phyloP scores from a whole-genome alignment of 2,888 invertebrate genomes.

The Mamestra brassicae region DNA sequence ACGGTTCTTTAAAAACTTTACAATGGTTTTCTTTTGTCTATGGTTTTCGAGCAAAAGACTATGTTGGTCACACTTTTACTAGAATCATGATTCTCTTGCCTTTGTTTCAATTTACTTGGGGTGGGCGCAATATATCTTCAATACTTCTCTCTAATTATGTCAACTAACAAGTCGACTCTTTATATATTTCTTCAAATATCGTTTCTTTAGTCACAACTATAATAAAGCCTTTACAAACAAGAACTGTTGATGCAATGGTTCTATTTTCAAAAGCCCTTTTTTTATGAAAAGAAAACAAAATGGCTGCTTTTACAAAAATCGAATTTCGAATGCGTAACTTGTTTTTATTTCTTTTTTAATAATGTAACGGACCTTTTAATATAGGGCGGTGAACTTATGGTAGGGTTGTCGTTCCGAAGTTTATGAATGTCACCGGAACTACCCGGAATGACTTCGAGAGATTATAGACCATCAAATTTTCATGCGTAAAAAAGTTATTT shows the following conservation, averaged over 20 bases:
- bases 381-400: slow-evolving; percentile 10
- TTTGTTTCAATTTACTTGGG: too few species aligned
- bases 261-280: slow-evolving; percentile 29
- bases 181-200: background rate
- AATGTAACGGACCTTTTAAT: slow-evolving; percentile 29
- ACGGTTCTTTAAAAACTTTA: slow-evolving; percentile 4
- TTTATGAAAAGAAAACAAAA: background rate
- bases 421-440: too few species aligned
- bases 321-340: background rate
- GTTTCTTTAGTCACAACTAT: slow-evolving; percentile 10
- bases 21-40: background rate
- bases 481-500: too few species aligned
- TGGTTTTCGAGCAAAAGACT: slow-evolving; percentile 1
- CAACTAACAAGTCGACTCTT: too few species aligned
- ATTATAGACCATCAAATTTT: too few species aligned
- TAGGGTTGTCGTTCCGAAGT: slow-evolving; percentile 37
- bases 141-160: background rate
- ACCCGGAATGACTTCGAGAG: too few species aligned
- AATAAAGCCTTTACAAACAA: background rate
- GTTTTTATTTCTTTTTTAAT: slow-evolving; percentile 14
- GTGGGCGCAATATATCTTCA: background rate
- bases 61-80: slow-evolving; percentile 11
- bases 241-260: slow-evolving; percentile 18
- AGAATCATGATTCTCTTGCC: too few species aligned
- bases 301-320: slow-evolving; percentile 23